Evolutionary conservation across 2,888 invertebrate genomes (phyloP).

Genomic region (Tanypteryx hageni): DNA sequence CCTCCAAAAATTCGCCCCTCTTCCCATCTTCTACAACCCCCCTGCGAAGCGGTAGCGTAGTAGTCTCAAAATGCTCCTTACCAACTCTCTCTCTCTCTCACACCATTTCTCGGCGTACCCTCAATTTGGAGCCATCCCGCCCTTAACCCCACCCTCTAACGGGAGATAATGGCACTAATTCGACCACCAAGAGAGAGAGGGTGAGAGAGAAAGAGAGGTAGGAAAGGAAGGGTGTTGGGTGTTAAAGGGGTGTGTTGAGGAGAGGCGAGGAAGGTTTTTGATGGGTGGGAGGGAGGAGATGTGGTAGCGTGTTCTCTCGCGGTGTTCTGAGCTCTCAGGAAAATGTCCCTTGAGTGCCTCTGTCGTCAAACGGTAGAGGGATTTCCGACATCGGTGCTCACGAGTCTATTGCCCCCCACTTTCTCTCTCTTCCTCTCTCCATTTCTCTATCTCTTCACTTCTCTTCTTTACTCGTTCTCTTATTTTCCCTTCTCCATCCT

Average conservation of each 20-base stretch:
- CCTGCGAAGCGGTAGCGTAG: neutral
- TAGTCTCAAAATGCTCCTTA: neutral
- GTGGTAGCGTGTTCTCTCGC: slow-evolving; percentile 52
- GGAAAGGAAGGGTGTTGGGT: neutral
- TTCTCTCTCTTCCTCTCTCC: neutral
- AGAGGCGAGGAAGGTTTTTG: neutral
- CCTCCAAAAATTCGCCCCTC: neutral
- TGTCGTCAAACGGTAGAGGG: slow-evolving; percentile 46
- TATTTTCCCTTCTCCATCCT: neutral
- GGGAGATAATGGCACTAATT: slow-evolving; percentile 59
- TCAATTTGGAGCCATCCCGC: slow-evolving; percentile 21
- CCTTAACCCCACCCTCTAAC: neutral
- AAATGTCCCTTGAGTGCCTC: slow-evolving; percentile 59
- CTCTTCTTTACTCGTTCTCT: neutral
- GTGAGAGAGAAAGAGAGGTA: neutral
- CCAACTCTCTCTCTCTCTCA: neutral
- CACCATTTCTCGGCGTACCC: neutral
- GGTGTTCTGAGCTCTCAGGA: slow-evolving; percentile 60
- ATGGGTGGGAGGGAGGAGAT: neutral
- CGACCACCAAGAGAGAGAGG: slow-evolving; percentile 40
- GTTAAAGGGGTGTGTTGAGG: neutral
- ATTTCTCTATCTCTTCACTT: no score
- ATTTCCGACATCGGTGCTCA: slow-evolving; percentile 53
- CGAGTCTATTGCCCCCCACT: slow-evolving; percentile 2
- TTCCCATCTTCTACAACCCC: neutral